Conservation (phyloP, 2,797 vertebrate genomes). For the Esox lucius region DNA sequence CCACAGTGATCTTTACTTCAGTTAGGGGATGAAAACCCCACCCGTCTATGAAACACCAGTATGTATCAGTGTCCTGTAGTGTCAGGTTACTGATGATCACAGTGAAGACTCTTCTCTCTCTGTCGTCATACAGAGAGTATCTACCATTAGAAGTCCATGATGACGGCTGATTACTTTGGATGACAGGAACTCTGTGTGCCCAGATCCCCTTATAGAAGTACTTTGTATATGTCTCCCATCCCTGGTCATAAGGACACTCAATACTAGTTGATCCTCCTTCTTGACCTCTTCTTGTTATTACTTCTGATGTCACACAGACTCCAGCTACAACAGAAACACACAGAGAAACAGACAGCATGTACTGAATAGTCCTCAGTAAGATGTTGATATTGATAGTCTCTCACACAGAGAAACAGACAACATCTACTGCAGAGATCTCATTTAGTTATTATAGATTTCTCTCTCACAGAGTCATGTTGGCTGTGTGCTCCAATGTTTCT, state of each 20-base stretch:
- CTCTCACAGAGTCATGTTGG: no score
- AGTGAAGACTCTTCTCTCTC: conserved; percentile 1
- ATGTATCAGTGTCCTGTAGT: conserved; percentile 9
- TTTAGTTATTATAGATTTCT: no score
- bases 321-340: neutral
- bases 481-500: no score
- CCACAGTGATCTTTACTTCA: neutral
- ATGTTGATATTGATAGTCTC: no score
- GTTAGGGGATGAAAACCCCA: neutral
- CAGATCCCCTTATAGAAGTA: neutral
- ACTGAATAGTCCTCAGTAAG: no score
- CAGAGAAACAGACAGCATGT: conserved; percentile 1
- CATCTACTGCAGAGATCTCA: no score
- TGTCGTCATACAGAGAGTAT: conserved; percentile 26
- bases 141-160: neutral
- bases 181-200: fast-evolving
- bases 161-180: neutral
- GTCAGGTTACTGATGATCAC: conserved; percentile 26
- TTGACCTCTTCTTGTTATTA: neutral
- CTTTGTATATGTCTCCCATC: neutral
- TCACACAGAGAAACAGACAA: no score
- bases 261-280: neutral
- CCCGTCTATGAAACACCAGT: neutral
- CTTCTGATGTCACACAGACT: neutral
- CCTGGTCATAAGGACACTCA: neutral